Evolutionary conservation across 53 echinoderm and acorn worm genomes (phyloP).

Genomic region (Glandiceps talaboti): DNA sequence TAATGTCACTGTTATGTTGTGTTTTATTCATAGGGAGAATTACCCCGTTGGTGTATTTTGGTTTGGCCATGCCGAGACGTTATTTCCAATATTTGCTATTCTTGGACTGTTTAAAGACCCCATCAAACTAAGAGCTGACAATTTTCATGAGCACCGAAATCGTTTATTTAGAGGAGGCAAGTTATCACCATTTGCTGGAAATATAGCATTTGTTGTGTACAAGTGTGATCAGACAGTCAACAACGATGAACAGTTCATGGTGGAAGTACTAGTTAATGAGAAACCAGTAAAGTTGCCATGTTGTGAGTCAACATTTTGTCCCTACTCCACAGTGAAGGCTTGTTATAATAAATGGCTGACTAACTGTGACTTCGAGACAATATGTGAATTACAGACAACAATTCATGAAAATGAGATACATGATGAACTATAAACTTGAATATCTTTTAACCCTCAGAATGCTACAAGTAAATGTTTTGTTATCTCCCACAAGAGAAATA

Average conservation of each 20-base stretch:
- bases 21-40: too few species aligned
- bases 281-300: neutral
- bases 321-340: neutral
- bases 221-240: neutral
- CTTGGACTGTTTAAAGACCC: neutral
- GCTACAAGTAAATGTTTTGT: too few species aligned
- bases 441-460: too few species aligned
- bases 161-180: neutral
- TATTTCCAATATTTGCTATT: neutral
- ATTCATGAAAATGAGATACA: too few species aligned
- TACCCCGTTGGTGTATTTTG: neutral
- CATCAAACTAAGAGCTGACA: neutral
- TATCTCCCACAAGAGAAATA: too few species aligned
- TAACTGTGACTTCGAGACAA: neutral
- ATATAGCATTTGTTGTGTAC: neutral
- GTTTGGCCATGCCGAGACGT: neutral
- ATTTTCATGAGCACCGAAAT: neutral
- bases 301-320: neutral
- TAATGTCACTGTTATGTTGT: too few species aligned
- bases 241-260: neutral
- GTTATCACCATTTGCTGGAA: neutral
- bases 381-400: too few species aligned
- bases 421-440: too few species aligned
- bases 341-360: neutral
- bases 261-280: neutral